Percentiles rank a stretch among this genome's conserved stretches.
Evolutionary conservation across 2,797 vertebrate genomes (phyloP).

Genomic region (Xiphophorus birchmanni): DNA sequence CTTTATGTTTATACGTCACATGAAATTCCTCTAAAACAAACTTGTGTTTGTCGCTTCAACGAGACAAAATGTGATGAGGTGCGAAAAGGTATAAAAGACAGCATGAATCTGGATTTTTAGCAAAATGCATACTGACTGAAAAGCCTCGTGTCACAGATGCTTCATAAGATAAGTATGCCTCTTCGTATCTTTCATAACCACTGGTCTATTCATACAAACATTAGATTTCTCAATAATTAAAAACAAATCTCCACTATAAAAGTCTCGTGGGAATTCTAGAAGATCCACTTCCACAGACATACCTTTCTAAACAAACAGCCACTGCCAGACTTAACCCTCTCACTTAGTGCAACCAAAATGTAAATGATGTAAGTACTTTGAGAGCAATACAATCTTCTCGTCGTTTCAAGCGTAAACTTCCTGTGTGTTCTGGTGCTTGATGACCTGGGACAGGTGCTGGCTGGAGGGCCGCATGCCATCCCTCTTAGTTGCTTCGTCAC

Average conservation of each 20-base stretch:
- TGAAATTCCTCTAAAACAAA: background rate
- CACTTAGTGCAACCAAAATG: background rate
- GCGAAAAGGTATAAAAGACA: too few species aligned
- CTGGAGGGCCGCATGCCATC: constrained; percentile 49
- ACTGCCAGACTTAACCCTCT: constrained; percentile 8
- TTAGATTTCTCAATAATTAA: background rate
- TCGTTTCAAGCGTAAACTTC: constrained; percentile 40
- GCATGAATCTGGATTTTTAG: background rate
- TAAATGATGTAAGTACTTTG: constrained; percentile 25
- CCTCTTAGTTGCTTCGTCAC: constrained; percentile 51
- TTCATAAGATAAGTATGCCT: background rate
- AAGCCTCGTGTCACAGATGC: background rate
- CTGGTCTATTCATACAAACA: background rate
- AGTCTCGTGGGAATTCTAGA: background rate
- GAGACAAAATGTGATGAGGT: background rate
- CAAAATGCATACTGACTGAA: background rate
- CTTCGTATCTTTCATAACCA: background rate
- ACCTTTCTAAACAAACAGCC: constrained; percentile 13
- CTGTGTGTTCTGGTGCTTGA: constrained; percentile 50
- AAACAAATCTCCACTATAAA: background rate
- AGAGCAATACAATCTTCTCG: constrained; percentile 24
- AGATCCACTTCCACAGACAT: background rate
- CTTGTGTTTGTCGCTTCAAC: background rate
- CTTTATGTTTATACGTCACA: background rate
- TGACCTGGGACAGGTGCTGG: constrained; percentile 64